Evolutionary conservation across 2,888 invertebrate genomes (phyloP), one percentile per base, ranked within the genome.

Genomic region (Lasioglossum calceatum): DNA sequence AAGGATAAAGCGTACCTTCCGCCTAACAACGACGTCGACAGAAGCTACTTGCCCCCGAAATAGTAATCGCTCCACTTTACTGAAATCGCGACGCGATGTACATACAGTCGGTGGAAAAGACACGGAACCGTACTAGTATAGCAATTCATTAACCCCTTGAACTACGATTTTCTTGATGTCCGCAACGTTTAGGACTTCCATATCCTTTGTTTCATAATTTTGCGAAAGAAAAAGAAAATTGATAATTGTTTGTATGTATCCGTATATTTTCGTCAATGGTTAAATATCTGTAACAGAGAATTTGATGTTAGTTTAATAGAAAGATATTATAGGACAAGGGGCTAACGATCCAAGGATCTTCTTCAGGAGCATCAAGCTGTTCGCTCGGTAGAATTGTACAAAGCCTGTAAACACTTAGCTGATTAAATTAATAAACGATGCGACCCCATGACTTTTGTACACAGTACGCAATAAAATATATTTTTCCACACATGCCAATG

Each of bases 11-110:
- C 81, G 47, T 93, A 93, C 71, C 84, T 93, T n/a, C 93, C 93
- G 8, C 92, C 93, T 3, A 90, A 71, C n/a, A 71, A 92, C 47
- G 72, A 92, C 50, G 88, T 87, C 50, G 93, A 93, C 67, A 91
- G 92, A 82, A 92, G 87, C 79, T 95, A 95, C 82, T 89, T 94
- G 73, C 95, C 94, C 7, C 94, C 94, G 12, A 79, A 90, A 58
- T 90, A 87, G 70, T 54, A 47, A 50, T 14, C 42, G 4, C 39
- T n/a, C 4, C 36, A 0, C 61, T n/a, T 3, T 12, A 7, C 50
- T 54, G 23, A 54, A 23, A 54, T 54, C 23, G 3, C 54, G 8
- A 54, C 23, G 54, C 54, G 54, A 23, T 19, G 61, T 50, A 75
- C 19, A 32, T 42, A 75, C 19, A 32, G 27, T 12, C 64, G 61